Conservation (phyloP, 2,113 vertebrate species). For the Colinus virginianus region DNA sequence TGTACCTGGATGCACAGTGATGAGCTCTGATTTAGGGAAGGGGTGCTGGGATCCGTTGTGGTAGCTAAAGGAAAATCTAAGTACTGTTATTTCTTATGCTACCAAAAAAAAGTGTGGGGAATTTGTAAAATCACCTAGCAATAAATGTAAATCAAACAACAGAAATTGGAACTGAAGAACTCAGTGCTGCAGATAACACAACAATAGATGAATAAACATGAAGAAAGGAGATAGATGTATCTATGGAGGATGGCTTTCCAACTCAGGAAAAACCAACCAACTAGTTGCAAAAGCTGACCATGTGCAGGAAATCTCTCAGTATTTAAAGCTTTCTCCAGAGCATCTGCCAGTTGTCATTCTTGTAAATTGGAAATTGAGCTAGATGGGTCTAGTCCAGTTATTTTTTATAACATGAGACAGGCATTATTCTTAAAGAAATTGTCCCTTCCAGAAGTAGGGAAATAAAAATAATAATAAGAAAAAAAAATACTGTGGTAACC, state of each 20-base stretch:
- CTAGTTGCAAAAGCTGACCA: not conserved
- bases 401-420: constrained; percentile 3
- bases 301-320: not conserved
- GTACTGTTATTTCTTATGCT: not conserved
- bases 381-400: not conserved
- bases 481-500: not conserved
- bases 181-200: not conserved
- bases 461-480: not conserved
- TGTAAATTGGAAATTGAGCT: not conserved
- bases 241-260: not conserved
- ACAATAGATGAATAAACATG: not conserved
- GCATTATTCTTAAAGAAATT: not conserved
- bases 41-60: not conserved
- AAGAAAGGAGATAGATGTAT: not conserved
- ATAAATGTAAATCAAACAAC: not conserved
- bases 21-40: not conserved
- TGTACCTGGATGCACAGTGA: not conserved
- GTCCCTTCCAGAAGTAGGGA: not conserved
- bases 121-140: not conserved
- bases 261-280: not conserved
- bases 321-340: not conserved
- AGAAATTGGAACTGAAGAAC: not conserved
- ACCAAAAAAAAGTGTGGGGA: not conserved
- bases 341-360: not conserved
- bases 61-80: not conserved